These are phyloP conservation scores for Cephalopholis sonnerati DNA, from an alignment of 2,113 vertebrate genomes.

Conservation along the genomic window DNA sequence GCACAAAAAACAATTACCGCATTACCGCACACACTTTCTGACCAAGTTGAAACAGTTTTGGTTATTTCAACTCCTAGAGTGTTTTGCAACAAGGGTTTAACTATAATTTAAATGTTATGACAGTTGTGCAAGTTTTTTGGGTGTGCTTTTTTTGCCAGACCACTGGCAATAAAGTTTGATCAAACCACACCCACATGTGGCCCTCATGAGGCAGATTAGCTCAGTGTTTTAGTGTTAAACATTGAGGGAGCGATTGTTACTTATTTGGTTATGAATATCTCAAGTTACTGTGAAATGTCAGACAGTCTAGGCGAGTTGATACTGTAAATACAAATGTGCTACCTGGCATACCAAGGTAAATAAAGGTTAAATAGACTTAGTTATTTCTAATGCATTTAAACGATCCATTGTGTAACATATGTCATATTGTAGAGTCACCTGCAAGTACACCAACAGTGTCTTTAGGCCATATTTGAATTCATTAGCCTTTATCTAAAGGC, in stretches of 20 bases:
- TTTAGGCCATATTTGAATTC: background rate
- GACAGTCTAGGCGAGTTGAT: background rate
- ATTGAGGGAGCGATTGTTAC: background rate
- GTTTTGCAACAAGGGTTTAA: background rate
- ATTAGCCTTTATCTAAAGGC: background rate
- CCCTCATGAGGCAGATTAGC: background rate
- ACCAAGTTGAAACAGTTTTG: background rate
- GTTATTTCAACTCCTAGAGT: background rate
- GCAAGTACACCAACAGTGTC: background rate
- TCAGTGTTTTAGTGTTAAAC: background rate
- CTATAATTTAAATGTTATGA: background rate
- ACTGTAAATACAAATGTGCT: background rate
- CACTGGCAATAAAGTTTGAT: background rate
- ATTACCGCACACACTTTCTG: background rate
- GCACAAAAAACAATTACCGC: background rate
- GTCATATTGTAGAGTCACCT: background rate
- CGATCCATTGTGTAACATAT: background rate
- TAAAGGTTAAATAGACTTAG: background rate
- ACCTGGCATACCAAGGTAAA: background rate
- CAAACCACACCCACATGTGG: background rate
- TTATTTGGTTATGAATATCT: background rate
- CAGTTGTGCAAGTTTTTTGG: background rate
- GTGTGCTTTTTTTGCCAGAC: background rate
- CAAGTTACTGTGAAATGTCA: background rate
- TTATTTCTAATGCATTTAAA: background rate